Percentiles rank a stretch among this genome's conserved stretches.
Conservation (phyloP, 1,140 invertebrate species). For the Scylla paramamosain region DNA sequence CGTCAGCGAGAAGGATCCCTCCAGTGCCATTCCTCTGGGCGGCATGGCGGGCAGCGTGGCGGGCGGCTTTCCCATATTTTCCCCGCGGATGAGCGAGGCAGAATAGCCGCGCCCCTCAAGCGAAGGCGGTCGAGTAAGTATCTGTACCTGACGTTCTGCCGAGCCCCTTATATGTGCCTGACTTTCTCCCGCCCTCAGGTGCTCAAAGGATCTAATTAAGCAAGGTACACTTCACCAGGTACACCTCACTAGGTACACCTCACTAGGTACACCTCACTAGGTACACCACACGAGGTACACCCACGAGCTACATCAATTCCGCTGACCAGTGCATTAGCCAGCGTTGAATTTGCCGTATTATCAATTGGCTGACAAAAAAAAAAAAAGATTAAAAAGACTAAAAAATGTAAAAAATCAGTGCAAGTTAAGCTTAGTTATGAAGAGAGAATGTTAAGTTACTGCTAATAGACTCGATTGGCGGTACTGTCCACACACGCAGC, state of each 20-base stretch:
- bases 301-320: neutral
- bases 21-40: too few species aligned
- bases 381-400: neutral
- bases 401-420: too few species aligned
- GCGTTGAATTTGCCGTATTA: neutral
- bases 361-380: neutral
- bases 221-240: neutral
- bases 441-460: too few species aligned
- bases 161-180: neutral
- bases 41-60: too few species aligned
- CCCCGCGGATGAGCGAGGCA: neutral
- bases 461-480: too few species aligned
- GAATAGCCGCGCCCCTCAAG: neutral
- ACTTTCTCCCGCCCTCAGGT: constrained; percentile 10
- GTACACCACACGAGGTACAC: too few species aligned
- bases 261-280: too few species aligned
- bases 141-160: constrained; percentile 7
- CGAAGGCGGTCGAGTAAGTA: neutral
- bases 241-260: too few species aligned
- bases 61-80: too few species aligned
- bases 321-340: neutral
- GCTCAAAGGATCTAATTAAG: neutral
- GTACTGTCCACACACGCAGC: too few species aligned
- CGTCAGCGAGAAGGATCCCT: too few species aligned
- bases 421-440: too few species aligned